Percentiles rank a stretch among this genome's conserved stretches.
These are phyloP conservation scores for Heliconius himera DNA, from an alignment of 1,140 invertebrate genomes.

Conservation along the genomic window DNA sequence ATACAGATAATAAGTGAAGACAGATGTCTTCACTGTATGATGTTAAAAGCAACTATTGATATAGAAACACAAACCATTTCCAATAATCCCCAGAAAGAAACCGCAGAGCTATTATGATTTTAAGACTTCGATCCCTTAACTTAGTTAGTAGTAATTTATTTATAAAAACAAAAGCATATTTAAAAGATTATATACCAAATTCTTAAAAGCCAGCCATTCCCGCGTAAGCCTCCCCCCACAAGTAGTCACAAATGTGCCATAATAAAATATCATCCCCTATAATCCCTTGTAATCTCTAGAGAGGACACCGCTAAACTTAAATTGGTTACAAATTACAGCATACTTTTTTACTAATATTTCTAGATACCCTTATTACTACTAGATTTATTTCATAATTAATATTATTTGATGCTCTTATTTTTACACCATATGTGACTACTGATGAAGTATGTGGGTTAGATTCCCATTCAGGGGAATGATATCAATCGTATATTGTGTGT, in stretches of 20 bases:
- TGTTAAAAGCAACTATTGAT: neutral
- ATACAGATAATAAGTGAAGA: neutral
- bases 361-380: neutral
- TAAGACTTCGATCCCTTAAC: neutral
- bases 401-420: no score
- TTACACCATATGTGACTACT: no score
- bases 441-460: no score
- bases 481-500: no score
- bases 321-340: neutral
- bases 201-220: neutral
- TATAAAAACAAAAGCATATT: slow-evolving; percentile 9
- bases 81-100: slow-evolving; percentile 17
- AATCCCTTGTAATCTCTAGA: slow-evolving; percentile 43
- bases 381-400: neutral
- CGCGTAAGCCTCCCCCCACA: neutral
- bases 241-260: slow-evolving; percentile 29
- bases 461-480: no score
- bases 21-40: neutral
- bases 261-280: slow-evolving; percentile 30
- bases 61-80: neutral
- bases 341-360: neutral
- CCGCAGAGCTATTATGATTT: slow-evolving; percentile 9
- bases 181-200: slow-evolving; percentile 1
- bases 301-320: slow-evolving; percentile 31
- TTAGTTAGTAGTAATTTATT: neutral